Conservation (phyloP, 1,140 invertebrate genomes). For the Drosophila setifemur region DNA sequence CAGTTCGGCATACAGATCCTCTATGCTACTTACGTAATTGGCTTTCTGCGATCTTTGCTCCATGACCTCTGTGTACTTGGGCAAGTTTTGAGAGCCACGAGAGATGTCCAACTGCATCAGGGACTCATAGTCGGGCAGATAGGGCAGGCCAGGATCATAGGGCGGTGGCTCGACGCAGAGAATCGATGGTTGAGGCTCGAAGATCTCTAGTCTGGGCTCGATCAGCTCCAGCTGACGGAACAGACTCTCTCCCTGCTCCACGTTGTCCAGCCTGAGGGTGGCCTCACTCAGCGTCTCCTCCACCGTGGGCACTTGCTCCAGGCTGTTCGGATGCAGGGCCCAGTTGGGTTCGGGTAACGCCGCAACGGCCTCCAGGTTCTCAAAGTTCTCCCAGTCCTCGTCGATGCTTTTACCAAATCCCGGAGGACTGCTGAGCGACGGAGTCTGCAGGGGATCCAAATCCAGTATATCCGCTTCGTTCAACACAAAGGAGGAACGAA, state of each 20-base stretch:
- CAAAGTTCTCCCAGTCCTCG: slow-evolving; percentile 79
- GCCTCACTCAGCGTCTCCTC: slow-evolving; percentile 23
- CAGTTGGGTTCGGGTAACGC: slow-evolving; percentile 38
- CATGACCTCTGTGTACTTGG: slow-evolving; percentile 58
- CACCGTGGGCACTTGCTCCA: slow-evolving; percentile 33
- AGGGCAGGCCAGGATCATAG: slow-evolving; percentile 37
- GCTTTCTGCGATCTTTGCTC: slow-evolving; percentile 11
- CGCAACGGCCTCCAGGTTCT: slow-evolving; percentile 48
- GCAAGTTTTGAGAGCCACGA: slow-evolving; percentile 27
- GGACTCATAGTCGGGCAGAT: slow-evolving; percentile 63
- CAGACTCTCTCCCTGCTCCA: slow-evolving; percentile 30
- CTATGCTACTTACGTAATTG: slow-evolving; percentile 54
- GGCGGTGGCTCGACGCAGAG: slow-evolving; percentile 35
- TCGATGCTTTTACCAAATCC: slow-evolving; percentile 77
- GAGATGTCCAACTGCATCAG: slow-evolving; percentile 53
- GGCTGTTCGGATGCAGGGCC: slow-evolving; percentile 32
- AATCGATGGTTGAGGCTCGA: neutral
- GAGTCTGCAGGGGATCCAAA: slow-evolving; percentile 22
- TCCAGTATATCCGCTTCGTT: slow-evolving; percentile 75
- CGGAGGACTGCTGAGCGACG: slow-evolving; percentile 49
- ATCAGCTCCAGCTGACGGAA: slow-evolving; percentile 50
- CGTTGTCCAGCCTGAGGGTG: slow-evolving; percentile 18
- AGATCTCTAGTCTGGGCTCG: slow-evolving; percentile 11
- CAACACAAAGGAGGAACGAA: slow-evolving; percentile 60
- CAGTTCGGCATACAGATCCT: slow-evolving; percentile 61